Evolutionary conservation across 2,888 invertebrate genomes (phyloP), one percentile per base, ranked within the genome.

Genomic region (Lycocerus yunnanus): DNA sequence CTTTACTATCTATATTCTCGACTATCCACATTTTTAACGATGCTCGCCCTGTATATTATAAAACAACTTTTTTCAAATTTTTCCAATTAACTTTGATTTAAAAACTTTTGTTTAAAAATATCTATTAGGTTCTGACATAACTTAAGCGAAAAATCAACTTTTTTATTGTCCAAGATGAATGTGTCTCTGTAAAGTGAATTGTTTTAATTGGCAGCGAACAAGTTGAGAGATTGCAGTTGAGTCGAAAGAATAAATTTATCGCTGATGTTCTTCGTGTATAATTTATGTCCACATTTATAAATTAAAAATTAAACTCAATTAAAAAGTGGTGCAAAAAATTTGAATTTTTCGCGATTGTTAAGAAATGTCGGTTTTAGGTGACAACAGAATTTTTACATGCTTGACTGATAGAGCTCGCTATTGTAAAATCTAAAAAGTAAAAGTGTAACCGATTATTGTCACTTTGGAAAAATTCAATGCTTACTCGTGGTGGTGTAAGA

Each of bases 161-260:
- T 43, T 43, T 43, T 43, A 43, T n/a, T n/a, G 43, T 43, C n/a
- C 43, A 43, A 43, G 43, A 43, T 43, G 43, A 43, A 43, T 43
- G 43, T 43, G 43, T 43, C 43, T 43, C 43, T 43, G 43, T n/a
- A 43, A 61, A n/a, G 16, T 67, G 67, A 66, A 71, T 71, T 71
- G 71, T 71, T 71, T 21, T 66, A 71, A 59, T 16, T 66, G 71
- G 66, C 66, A 58, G 21, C 16, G 58, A 66, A 71, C 71, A 71
- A 66, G 63, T 63, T 69, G 69, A 68, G 18, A 68, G 72, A 65
- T 69, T 69, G 68, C 73, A 63, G 69, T 68, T 68, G 20, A 68
- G 58, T 68, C 21, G 65, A 43, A 61, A 43, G 72, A 20, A 69
- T 66, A 68, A 72, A 72, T 69, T 73, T 73, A 69, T 69, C 14